Evolutionary conservation across 2,888 invertebrate species (phyloP).

Genomic region (Dasysyrphus tricinctus): DNA sequence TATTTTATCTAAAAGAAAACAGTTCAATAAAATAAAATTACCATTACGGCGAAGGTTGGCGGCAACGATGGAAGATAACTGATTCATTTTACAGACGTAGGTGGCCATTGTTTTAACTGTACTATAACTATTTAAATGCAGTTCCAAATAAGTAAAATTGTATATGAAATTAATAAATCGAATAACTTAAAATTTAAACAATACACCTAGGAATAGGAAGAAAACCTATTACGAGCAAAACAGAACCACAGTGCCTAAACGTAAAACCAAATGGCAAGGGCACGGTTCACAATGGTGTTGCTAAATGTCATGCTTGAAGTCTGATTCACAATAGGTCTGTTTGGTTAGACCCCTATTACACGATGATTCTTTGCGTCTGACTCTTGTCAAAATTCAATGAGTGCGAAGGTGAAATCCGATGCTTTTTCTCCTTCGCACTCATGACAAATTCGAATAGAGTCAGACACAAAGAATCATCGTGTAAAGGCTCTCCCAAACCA

Average conservation of each 20-base stretch:
- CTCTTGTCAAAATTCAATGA: too few species aligned
- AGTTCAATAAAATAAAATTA: slow-evolving; percentile 14
- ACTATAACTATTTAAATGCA: slow-evolving; percentile 52
- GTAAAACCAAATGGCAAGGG: too few species aligned
- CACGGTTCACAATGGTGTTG: too few species aligned
- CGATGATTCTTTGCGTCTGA: too few species aligned
- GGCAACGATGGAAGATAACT: slow-evolving; percentile 59
- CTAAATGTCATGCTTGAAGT: too few species aligned
- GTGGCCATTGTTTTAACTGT: slow-evolving; percentile 50
- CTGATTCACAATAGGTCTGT: too few species aligned
- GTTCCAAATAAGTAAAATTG: background rate
- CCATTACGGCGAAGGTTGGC: slow-evolving; percentile 69
- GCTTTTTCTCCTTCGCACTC: too few species aligned
- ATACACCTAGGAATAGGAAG: background rate
- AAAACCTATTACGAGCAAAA: background rate
- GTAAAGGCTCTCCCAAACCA: too few species aligned
- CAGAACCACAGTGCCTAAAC: background rate
- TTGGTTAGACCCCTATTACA: too few species aligned
- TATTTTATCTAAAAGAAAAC: background rate
- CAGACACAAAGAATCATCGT: too few species aligned
- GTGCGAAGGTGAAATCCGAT: too few species aligned
- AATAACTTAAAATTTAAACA: slow-evolving; percentile 23
- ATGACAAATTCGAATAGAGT: too few species aligned
- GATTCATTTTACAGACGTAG: slow-evolving; percentile 64
- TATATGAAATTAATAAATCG: background rate